Base-by-base conservation (phyloP, 2,888 invertebrate species). In the Autographa pulchrina region DNA sequence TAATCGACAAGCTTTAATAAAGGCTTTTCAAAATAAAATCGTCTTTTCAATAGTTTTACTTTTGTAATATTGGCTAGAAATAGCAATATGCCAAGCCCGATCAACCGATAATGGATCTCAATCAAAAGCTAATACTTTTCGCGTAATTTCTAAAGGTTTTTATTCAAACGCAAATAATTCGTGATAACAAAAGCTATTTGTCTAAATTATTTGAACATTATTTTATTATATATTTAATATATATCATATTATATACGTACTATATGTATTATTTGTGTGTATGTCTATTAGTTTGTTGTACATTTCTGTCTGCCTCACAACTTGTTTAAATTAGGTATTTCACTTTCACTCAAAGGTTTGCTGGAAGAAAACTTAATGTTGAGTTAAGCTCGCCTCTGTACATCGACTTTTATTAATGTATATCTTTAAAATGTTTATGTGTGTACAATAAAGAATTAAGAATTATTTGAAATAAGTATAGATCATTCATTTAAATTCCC, bases 101-200 rank as follows among this genome's bases (percentile, higher is more conserved):
- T 77, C 74, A 71, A 68, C 65, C 63, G 52, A 68, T 73, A 80
- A 73, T 68, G 64, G 68, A 71, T 48, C 13, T 58, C 41, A 61
- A 32, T 70, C 70, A 69, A 70, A 71, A 70, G 54, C 48, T 58
- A 60, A 62, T 62, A 72, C 65, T 70, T 70, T 59, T 14, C n/a
- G 35, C 62, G 72, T 68, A 0, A 70, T 67, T 77, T 68, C 67
- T 56, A 65, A 72, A 80, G 60, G 62, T 77, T 78, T 81, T 41
- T 64, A 72, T 75, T 31, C 31, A 32, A 38, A 54, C 13, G 25
- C 41, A 25, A 32, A 76, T 75, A 72, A 76, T 75, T 76, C 60
- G 74, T 54, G 81, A 63, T 71, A 64, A 31, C 59, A 38, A 72
- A 70, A 63, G 70, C 59, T 60, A 68, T 75, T 68, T 56, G 58